Base-by-base conservation (phyloP, 2,113 vertebrate genomes). In the Aegotheles bennettii region DNA sequence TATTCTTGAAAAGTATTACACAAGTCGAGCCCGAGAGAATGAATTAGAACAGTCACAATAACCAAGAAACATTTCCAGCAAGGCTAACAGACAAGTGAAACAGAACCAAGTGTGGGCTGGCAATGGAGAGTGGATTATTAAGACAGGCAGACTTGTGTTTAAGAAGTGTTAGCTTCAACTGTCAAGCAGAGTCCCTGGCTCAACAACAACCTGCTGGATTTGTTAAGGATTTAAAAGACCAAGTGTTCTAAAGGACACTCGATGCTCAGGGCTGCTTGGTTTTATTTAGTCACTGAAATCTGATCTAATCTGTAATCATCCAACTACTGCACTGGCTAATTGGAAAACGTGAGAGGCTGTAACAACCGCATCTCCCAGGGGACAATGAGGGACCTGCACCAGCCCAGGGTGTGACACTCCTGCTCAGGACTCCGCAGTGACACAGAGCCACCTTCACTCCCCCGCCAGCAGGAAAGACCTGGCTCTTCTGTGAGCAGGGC, bases 1-100 rank as follows among this genome's bases (percentile, higher is more conserved):
- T 59, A 54, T n/a, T 36, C 53, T 85, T 80, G 57, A 79, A 50
- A 56, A 65, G 42, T 26, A 60, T 87, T 83, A 64, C 63, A 67
- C 64, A 81, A 75, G 29, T 16, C 48, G 10, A 84, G 53, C 57
- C 65, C 7, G 23, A 69, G 38, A 89, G 40, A 50, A 64, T 45
- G 81, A 85, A 96, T 85, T 80, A 61, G 94, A 17, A 61, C 89
- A 94, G 81, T 91, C 93, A 94, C 68, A 95, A 87, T 50, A 96
- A 93, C 42, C 29, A 79, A 78, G 70, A 73, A 93, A 64, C 38
- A 76, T 25, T 95, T 70, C 94, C 83, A 93, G 80, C 21, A 50
- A 74, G 74, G 64, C 53, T 79, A 57, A 82, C 25, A 91, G 90
- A 87, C 53, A 83, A 94, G 74, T 36, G 78, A 93, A 93, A 94